phyloP scores from a whole-genome alignment of 2,888 invertebrate species.

The Andrena hattorfiana region DNA sequence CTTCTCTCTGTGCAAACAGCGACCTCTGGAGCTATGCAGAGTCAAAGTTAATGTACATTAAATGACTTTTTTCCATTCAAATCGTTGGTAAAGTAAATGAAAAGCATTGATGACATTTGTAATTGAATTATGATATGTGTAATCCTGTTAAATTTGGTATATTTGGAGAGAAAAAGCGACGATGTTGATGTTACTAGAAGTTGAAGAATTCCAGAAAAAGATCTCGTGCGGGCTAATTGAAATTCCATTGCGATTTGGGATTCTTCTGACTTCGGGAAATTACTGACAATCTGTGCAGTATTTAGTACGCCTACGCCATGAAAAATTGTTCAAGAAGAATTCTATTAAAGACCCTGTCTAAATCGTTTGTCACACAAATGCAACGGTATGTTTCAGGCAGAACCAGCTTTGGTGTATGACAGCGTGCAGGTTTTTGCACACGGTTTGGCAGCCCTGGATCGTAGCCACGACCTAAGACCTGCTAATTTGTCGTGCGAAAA shows the following conservation, averaged over 20 bases:
- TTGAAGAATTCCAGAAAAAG: neutral
- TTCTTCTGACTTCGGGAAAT: neutral
- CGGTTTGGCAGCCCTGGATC: constrained; percentile 90
- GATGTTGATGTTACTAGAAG: too few relatives aligned
- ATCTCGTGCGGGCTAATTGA: neutral
- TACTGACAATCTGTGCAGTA: too few relatives aligned
- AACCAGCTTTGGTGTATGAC: constrained; percentile 94
- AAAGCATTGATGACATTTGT: too few relatives aligned
- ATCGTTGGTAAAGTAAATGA: too few relatives aligned
- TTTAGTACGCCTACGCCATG: neutral
- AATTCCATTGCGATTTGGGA: neutral
- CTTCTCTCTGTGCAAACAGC: accelerated
- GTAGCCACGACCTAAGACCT: constrained; percentile 89
- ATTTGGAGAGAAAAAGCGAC: too few relatives aligned
- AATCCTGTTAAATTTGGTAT: too few relatives aligned
- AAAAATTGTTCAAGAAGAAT: neutral
- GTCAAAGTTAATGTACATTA: too few relatives aligned
- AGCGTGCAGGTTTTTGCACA: constrained; percentile 93
- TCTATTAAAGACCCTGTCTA: neutral
- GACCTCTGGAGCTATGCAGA: neutral
- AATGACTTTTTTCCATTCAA: too few relatives aligned
- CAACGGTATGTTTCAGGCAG: constrained; percentile 88
- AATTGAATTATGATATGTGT: too few relatives aligned
- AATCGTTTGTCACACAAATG: constrained; percentile 47
- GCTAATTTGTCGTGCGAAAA: constrained; percentile 93